Evolutionary conservation across 2,113 vertebrate genomes (phyloP).

Genomic region (Perca flavescens): DNA sequence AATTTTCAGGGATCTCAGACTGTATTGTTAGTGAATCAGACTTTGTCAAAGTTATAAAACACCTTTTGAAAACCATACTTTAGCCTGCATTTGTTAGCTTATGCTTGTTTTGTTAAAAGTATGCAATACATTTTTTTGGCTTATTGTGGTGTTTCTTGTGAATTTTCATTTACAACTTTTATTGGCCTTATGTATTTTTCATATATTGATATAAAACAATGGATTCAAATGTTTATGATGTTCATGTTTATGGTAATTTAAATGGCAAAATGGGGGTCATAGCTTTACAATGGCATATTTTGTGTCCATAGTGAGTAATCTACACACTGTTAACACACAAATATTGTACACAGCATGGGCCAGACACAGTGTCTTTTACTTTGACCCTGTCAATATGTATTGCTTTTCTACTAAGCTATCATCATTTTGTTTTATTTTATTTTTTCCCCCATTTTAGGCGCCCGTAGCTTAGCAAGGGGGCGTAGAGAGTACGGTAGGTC

Average conservation of each 20-base stretch:
- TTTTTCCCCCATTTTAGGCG: constrained; percentile 79
- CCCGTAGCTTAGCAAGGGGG: constrained; percentile 86
- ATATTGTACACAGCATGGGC: constrained; percentile 61
- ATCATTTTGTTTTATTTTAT: constrained; percentile 73
- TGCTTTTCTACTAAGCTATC: constrained; percentile 83
- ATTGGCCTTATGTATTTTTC: constrained; percentile 83
- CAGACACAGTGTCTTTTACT: constrained; percentile 63
- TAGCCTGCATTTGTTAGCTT: constrained; percentile 69
- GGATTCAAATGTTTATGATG: constrained; percentile 74
- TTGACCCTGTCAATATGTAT: constrained; percentile 70
- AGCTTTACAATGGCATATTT: constrained; percentile 79
- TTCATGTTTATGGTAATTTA: constrained; percentile 70
- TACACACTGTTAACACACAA: constrained; percentile 49
- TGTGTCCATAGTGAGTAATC: constrained; percentile 30
- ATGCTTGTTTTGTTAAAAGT: constrained; percentile 63
- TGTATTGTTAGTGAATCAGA: constrained; percentile 67
- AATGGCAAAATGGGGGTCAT: constrained; percentile 82
- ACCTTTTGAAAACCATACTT: constrained; percentile 59
- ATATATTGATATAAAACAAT: constrained; percentile 81
- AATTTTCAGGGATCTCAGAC: constrained; percentile 80
- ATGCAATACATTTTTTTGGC: constrained; percentile 60
- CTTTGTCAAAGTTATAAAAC: constrained; percentile 54
- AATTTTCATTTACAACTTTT: constrained; percentile 74
- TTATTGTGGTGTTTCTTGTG: constrained; percentile 78
- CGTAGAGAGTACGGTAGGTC: constrained; percentile 88